Evolutionary conservation across 2,113 vertebrate species (phyloP).

Genomic region (Pyrgilauda ruficollis): DNA sequence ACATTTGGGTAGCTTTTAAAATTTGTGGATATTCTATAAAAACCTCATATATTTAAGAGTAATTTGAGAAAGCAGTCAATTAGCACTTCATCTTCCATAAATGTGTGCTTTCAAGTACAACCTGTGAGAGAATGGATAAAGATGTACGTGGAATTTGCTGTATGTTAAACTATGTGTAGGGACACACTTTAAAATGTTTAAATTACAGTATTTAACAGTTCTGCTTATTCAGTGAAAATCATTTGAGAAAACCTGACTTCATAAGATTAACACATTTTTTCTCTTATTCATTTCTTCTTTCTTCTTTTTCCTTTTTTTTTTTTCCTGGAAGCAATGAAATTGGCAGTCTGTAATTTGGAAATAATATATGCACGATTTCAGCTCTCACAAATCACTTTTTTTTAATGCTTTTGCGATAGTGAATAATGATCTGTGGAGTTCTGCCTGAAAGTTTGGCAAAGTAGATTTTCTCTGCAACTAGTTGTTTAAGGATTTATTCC

Average conservation of each 20-base stretch:
- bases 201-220: background rate
- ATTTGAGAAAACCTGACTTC: background rate
- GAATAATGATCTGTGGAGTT: background rate
- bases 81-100: background rate
- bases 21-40: background rate
- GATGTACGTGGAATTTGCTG: background rate
- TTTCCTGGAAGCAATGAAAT: background rate
- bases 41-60: background rate
- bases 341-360: background rate
- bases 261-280: background rate
- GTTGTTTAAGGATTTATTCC: background rate
- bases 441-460: background rate
- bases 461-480: background rate
- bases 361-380: background rate
- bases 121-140: background rate
- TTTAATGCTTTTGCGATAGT: background rate
- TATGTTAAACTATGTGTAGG: background rate
- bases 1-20: background rate
- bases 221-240: background rate
- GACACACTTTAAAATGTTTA: background rate
- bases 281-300: background rate
- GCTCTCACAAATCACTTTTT: background rate
- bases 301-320: background rate
- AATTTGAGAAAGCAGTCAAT: background rate
- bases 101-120: background rate